These are phyloP conservation scores for Leucoraja ocellata DNA, from an alignment of 2,797 vertebrate species.

Conservation along the genomic window DNA sequence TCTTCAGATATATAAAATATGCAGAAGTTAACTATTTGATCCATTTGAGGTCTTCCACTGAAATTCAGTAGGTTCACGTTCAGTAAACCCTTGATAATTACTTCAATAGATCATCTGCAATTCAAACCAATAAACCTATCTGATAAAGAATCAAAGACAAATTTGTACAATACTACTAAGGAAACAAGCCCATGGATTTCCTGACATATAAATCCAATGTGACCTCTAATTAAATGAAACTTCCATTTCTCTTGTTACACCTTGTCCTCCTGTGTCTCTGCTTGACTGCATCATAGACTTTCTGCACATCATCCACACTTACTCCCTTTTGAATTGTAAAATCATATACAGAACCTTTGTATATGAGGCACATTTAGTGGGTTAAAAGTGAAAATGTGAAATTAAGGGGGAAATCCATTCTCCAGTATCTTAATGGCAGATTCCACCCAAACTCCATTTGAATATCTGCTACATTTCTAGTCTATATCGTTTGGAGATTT, in stretches of 20 bases:
- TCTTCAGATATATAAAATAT: neutral
- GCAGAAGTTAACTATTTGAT: slow-evolving; percentile 7
- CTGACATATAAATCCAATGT: slow-evolving; percentile 9
- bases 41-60: slow-evolving; percentile 23
- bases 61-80: slow-evolving; percentile 20
- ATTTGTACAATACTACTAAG: slow-evolving; percentile 9
- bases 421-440: neutral
- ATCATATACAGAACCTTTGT: neutral
- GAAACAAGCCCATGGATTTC: slow-evolving; percentile 5
- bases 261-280: neutral
- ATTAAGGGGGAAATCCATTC: neutral
- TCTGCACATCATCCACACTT: neutral
- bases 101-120: slow-evolving; percentile 31
- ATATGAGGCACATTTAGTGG: neutral
- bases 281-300: neutral
- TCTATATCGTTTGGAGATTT: neutral
- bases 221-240: slow-evolving; percentile 30
- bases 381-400: neutral
- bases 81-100: slow-evolving; percentile 23
- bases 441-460: neutral
- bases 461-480: neutral
- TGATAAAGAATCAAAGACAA: slow-evolving; percentile 14
- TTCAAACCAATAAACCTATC: slow-evolving; percentile 34
- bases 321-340: neutral
- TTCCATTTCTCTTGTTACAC: neutral